A percentile compares a stretch with the other conserved stretches of the same genome.
These are phyloP conservation scores for Hypomesus transpacificus DNA, from an alignment of 2,113 vertebrate species.

Conservation along the genomic window DNA sequence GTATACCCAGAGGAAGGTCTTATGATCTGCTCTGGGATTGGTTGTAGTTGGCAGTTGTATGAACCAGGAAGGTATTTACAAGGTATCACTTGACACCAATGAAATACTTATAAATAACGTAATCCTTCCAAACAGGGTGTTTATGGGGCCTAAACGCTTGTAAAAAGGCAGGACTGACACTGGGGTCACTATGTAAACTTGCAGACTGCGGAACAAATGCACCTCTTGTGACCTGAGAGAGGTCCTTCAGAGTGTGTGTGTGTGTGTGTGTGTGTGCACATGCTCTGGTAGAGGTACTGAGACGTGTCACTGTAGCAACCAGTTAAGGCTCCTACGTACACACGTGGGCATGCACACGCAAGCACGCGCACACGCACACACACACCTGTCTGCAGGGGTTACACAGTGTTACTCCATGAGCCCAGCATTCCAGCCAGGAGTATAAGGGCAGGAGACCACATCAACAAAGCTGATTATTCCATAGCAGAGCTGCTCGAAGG, in stretches of 20 bases:
- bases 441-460: conserved; percentile 21
- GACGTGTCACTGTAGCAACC: not conserved
- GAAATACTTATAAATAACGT: conserved; percentile 40
- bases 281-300: not conserved
- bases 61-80: conserved; percentile 30
- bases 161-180: conserved; percentile 22
- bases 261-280: not conserved
- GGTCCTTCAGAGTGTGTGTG: conserved; percentile 10
- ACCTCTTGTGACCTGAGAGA: conserved; percentile 10
- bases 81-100: conserved; percentile 37
- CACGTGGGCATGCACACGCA: not conserved
- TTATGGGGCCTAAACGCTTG: conserved; percentile 31
- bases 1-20: not conserved
- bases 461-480: conserved; percentile 12
- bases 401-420: conserved; percentile 48
- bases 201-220: not conserved
- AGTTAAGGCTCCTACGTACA: not conserved
- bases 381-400: conserved; percentile 48
- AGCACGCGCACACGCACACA: not conserved
- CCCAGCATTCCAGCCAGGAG: conserved; percentile 38
- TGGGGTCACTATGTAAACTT: conserved; percentile 18
- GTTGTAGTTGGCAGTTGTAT: not conserved
- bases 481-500: not conserved
- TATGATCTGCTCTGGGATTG: not conserved
- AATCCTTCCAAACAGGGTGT: conserved; percentile 45